These are phyloP conservation scores for Zelostemma sp. DNA, from an alignment of 1,140 invertebrate species.

Conservation along the genomic window DNA sequence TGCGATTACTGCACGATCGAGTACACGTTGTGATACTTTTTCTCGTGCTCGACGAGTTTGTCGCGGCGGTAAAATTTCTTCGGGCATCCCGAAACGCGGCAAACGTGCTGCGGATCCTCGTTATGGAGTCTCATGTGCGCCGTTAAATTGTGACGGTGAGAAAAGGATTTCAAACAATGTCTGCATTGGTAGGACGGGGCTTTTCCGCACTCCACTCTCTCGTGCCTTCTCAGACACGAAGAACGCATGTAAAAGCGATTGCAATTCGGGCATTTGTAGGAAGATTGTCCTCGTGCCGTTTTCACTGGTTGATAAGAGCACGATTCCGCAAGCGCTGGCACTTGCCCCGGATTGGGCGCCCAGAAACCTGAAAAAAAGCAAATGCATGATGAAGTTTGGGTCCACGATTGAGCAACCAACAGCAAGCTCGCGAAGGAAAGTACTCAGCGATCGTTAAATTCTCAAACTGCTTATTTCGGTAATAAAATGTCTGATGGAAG, in stretches of 20 bases:
- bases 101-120: constrained; percentile 72
- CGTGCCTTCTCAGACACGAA: constrained; percentile 72
- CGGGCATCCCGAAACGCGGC: constrained; percentile 67
- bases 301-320: constrained; percentile 35
- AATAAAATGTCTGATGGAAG: too few species aligned
- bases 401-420: constrained; percentile 19
- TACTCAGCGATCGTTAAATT: too few species aligned
- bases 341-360: constrained; percentile 10
- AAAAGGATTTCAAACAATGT: constrained; percentile 63
- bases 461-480: too few species aligned
- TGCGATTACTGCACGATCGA: too few species aligned
- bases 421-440: too few species aligned
- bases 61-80: constrained; percentile 70
- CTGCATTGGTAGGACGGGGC: constrained; percentile 67
- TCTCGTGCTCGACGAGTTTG: constrained; percentile 59
- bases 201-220: constrained; percentile 68
- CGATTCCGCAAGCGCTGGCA: not conserved
- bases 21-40: constrained; percentile 47
- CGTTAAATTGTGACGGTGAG: constrained; percentile 62
- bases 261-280: constrained; percentile 71
- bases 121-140: constrained; percentile 68
- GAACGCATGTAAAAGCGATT: constrained; percentile 71
- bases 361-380: constrained; percentile 59
- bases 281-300: constrained; percentile 49
- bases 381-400: constrained; percentile 47